phyloP scores from a whole-genome alignment of 2,888 invertebrate genomes.

The Watsonalla cultraria region DNA sequence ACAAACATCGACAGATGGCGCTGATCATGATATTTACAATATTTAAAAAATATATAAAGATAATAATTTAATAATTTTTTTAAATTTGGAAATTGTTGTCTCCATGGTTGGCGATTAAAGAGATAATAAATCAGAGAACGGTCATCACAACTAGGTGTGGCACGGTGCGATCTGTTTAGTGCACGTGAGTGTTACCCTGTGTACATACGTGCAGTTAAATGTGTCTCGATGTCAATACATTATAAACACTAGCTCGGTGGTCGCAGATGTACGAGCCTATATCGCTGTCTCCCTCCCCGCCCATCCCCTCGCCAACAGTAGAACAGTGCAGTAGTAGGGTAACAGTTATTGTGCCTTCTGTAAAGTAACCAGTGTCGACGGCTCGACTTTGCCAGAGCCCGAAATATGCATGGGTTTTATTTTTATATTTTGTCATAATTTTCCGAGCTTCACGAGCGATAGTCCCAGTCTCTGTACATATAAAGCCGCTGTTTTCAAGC shows the following conservation, averaged over 20 bases:
- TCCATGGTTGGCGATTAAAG: constrained; percentile 31
- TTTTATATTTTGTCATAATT: constrained; percentile 23
- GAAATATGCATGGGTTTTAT: constrained; percentile 69
- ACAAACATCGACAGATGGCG: background rate
- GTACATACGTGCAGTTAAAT: constrained; percentile 17
- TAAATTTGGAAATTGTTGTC: constrained; percentile 47
- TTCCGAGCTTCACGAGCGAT: constrained; percentile 42
- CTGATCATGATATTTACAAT: background rate
- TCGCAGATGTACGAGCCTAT: constrained; percentile 65
- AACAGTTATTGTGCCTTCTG: constrained; percentile 27
- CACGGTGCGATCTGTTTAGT: constrained; percentile 57
- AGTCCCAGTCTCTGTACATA: constrained; percentile 29
- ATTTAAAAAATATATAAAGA: background rate
- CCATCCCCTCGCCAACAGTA: constrained; percentile 27
- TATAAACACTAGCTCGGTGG: constrained; percentile 39
- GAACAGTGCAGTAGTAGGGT: constrained; percentile 42
- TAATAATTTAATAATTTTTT: background rate
- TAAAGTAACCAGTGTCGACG: constrained; percentile 41
- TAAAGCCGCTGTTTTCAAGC: constrained; percentile 54
- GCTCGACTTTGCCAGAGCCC: constrained; percentile 57
- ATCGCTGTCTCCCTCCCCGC: constrained; percentile 37
- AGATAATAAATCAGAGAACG: constrained; percentile 61
- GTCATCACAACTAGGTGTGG: constrained; percentile 75
- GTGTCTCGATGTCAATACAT: constrained; percentile 8
- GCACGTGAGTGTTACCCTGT: constrained; percentile 42